Evolutionary conservation across 2,888 invertebrate species (phyloP).

Genomic region (Ochlodes sylvanus): DNA sequence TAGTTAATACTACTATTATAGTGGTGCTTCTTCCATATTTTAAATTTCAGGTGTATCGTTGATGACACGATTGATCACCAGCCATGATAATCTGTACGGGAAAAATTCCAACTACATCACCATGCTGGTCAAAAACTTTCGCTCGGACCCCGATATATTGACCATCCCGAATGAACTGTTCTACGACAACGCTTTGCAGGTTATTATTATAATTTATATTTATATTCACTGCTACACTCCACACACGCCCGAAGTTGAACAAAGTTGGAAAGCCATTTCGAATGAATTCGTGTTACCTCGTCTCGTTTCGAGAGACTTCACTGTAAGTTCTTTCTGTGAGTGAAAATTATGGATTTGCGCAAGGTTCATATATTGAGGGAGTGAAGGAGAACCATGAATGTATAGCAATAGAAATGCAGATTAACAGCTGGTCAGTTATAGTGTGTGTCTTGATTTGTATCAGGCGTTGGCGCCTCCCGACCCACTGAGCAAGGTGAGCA

Average conservation of each 20-base stretch:
- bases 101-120: slow-evolving; percentile 88
- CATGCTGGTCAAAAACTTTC: slow-evolving; percentile 91
- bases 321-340: no score
- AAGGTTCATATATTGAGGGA: no score
- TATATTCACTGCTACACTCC: no score
- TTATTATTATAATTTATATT: slow-evolving; percentile 25
- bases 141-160: slow-evolving; percentile 90
- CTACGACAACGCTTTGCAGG: slow-evolving; percentile 87
- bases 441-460: slow-evolving; percentile 19
- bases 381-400: no score
- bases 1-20: no score
- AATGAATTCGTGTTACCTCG: no score
- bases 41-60: slow-evolving; percentile 83
- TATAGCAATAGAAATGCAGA: no score
- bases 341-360: no score
- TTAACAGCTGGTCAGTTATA: no score
- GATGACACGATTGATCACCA: slow-evolving; percentile 87
- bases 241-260: no score
- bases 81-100: slow-evolving; percentile 69
- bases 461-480: slow-evolving; percentile 57
- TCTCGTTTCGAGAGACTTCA: no score
- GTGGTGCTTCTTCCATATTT: not conserved
- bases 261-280: no score
- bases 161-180: slow-evolving; percentile 88
- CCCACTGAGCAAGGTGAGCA: slow-evolving; percentile 54